Percentiles rank a stretch among this genome's conserved stretches.
phyloP scores from a whole-genome alignment of 2,797 vertebrate species.

The Graptemys geographica region DNA sequence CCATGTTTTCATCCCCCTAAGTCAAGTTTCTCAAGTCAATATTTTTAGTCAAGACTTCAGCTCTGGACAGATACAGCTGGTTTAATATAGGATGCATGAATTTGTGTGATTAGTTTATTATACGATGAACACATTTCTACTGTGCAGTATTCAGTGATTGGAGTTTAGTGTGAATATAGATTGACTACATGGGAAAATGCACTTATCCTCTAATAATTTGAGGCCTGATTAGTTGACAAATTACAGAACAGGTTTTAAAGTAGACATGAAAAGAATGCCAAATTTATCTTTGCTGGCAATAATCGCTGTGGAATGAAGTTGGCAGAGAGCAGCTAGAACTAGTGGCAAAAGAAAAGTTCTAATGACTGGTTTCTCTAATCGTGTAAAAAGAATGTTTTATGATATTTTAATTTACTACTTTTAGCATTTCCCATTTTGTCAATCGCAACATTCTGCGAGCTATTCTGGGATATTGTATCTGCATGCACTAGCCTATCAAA shows the following conservation, averaged over 20 bases:
- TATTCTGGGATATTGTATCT: slow-evolving; percentile 62
- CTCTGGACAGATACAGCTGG: slow-evolving; percentile 32
- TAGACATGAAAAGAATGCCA: slow-evolving; percentile 70
- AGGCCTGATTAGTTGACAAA: slow-evolving; percentile 60
- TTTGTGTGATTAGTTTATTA: slow-evolving; percentile 56
- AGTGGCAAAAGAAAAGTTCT: slow-evolving; percentile 62
- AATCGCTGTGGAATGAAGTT: slow-evolving; percentile 40
- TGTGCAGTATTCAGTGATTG: slow-evolving; percentile 29
- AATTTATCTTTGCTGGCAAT: slow-evolving; percentile 70
- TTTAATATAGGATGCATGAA: slow-evolving; percentile 30
- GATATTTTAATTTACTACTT: slow-evolving; percentile 74
- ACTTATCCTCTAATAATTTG: slow-evolving; percentile 45
- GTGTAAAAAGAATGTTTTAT: slow-evolving; percentile 73
- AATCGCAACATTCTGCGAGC: slow-evolving; percentile 57
- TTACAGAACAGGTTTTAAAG: slow-evolving; percentile 75
- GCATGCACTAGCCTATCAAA: slow-evolving; percentile 27
- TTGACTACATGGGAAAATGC: slow-evolving; percentile 36
- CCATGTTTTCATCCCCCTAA: slow-evolving; percentile 28
- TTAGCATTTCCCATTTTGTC: slow-evolving; percentile 68
- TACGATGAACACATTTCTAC: slow-evolving; percentile 29
- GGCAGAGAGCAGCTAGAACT: slow-evolving; percentile 53
- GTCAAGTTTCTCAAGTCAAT: slow-evolving; percentile 44
- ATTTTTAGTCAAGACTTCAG: slow-evolving; percentile 41
- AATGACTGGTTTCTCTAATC: slow-evolving; percentile 51
- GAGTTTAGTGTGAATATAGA: slow-evolving; percentile 29